phyloP scores from a whole-genome alignment of 2,888 invertebrate genomes.

The Andrena minutula region DNA sequence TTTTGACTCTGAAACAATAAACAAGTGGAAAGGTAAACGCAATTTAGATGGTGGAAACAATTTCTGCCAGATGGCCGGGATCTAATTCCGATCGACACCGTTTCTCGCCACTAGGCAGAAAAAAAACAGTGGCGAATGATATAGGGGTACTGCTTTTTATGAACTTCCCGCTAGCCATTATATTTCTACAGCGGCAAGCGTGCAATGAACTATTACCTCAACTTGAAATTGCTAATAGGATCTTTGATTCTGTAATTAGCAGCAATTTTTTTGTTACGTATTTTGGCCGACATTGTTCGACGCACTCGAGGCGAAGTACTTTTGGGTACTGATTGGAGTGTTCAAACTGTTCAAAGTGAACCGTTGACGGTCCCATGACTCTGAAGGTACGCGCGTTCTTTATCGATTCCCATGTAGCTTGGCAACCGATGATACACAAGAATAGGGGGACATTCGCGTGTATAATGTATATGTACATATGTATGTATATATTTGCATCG shows the following conservation, averaged over 20 bases:
- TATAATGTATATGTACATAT: not conserved
- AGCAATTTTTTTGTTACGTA: conserved; percentile 79
- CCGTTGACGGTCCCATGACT: conserved; percentile 6
- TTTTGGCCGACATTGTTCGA: conserved; percentile 67
- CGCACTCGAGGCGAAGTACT: not conserved
- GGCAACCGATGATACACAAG: conserved; percentile 35
- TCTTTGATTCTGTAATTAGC: conserved; percentile 79
- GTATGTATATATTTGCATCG: not conserved
- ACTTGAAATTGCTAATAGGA: conserved; percentile 80
- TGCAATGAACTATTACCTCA: conserved; percentile 73
- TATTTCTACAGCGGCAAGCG: too few relatives aligned
- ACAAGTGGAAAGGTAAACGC: conserved; percentile 58
- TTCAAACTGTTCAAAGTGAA: not conserved
- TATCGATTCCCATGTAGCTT: conserved; percentile 63
- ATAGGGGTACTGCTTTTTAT: not conserved
- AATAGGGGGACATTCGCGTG: not conserved
- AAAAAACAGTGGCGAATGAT: conserved; percentile 23
- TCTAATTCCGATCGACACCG: conserved; percentile 53
- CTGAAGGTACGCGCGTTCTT: conserved; percentile 29
- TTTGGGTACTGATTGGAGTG: not conserved
- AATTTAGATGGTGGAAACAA: conserved; percentile 57
- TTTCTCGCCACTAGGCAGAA: not conserved
- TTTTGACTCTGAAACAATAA: conserved; percentile 80
- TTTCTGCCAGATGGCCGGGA: conserved; percentile 57
- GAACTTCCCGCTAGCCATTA: not conserved